These are phyloP conservation scores for Agrochola lychnidis DNA, from an alignment of 2,888 invertebrate species.

Conservation along the genomic window DNA sequence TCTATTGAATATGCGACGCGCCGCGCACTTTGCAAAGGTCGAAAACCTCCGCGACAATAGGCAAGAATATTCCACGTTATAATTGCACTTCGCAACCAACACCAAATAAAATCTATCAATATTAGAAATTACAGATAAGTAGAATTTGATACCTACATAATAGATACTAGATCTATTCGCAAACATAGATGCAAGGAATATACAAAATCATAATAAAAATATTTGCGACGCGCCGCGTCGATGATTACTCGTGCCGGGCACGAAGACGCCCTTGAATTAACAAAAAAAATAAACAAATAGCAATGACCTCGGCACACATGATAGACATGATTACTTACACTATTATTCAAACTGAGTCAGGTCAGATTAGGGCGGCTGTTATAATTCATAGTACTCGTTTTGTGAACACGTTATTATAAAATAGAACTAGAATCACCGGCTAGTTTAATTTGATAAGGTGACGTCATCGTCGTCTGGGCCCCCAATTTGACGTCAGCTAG, in stretches of 20 bases:
- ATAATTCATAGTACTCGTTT: slow-evolving; percentile 84
- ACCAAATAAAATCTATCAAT: slow-evolving; percentile 15
- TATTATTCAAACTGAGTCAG: slow-evolving; percentile 81
- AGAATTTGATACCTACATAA: slow-evolving; percentile 1
- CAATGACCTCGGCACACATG: slow-evolving; percentile 88
- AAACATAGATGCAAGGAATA: slow-evolving; percentile 32
- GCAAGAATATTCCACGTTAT: slow-evolving; percentile 77
- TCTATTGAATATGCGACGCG: slow-evolving; percentile 80
- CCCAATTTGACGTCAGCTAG: slow-evolving; percentile 87
- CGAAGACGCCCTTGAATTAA: slow-evolving; percentile 85
- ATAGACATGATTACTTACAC: slow-evolving; percentile 80
- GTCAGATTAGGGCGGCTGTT: slow-evolving; percentile 88
- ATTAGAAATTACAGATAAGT: slow-evolving; percentile 37
- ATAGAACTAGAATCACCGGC: slow-evolving; percentile 87
- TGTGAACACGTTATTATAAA: slow-evolving; percentile 81
- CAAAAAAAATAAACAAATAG: slow-evolving; percentile 87
- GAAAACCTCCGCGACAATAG: slow-evolving; percentile 82
- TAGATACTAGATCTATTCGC: background rate
- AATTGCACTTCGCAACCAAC: slow-evolving; percentile 72
- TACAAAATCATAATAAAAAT: slow-evolving; percentile 58
- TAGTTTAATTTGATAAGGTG: slow-evolving; percentile 83
- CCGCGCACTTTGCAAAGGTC: slow-evolving; percentile 79
- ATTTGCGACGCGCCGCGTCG: slow-evolving; percentile 59
- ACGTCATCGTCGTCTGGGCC: slow-evolving; percentile 87
- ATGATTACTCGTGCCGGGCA: slow-evolving; percentile 64